Percentiles rank a stretch among this genome's conserved stretches.
Conservation (phyloP, 2,113 vertebrate genomes). For the Charadrius vociferus region DNA sequence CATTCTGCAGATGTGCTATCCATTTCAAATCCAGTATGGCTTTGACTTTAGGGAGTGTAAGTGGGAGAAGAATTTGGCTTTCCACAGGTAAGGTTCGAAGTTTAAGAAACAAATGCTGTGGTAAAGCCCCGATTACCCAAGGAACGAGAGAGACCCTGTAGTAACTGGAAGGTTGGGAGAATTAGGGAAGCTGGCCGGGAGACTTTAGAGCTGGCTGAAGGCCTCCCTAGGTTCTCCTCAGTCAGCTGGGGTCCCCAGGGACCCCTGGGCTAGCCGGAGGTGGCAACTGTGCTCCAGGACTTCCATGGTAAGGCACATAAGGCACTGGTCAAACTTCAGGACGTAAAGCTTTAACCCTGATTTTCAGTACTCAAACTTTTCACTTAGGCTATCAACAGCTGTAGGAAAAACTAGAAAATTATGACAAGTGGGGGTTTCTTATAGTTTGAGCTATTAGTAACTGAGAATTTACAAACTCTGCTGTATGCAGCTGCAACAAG, state of each 20-base stretch:
- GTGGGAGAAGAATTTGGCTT: not conserved
- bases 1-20: not conserved
- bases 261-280: not conserved
- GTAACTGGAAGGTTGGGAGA: not conserved
- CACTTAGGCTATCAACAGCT: not conserved
- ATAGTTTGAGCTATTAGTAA: not conserved
- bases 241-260: not conserved
- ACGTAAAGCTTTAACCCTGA: not conserved
- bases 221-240: not conserved
- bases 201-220: not conserved
- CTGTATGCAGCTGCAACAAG: not conserved
- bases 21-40: not conserved
- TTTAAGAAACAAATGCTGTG: not conserved
- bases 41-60: not conserved
- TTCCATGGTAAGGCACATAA: not conserved
- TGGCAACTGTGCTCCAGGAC: not conserved
- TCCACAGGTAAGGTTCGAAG: not conserved
- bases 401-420: not conserved
- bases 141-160: not conserved
- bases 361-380: not conserved
- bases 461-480: not conserved
- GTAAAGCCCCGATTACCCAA: not conserved
- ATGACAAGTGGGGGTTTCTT: not conserved
- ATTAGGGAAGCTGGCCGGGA: not conserved
- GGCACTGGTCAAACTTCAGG: not conserved